A percentile compares a stretch with the other conserved stretches of the same genome.
Conservation (phyloP, 30 jellyfish, hydroid and myxozoan species). For the Hydractinia echinata region DNA sequence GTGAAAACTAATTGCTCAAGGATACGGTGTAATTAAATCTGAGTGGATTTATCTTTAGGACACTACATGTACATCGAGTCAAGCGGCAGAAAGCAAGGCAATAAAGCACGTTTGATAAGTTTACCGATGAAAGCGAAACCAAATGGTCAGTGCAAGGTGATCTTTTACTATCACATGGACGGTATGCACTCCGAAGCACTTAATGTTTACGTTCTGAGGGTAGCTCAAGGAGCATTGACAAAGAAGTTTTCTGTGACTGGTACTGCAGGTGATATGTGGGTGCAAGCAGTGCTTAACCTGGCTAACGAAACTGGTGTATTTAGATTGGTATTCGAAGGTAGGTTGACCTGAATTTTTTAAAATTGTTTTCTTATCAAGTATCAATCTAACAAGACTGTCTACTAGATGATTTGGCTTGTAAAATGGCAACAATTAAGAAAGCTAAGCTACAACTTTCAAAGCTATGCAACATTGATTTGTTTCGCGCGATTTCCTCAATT, state of each 20-base stretch:
- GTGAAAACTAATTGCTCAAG: too few species aligned
- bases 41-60: slow-evolving; percentile 29
- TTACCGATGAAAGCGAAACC: slow-evolving; percentile 60
- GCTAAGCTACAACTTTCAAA: too few species aligned
- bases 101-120: slow-evolving; percentile 84
- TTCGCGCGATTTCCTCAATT: too few species aligned
- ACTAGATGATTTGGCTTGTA: too few species aligned
- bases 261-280: slow-evolving; percentile 74
- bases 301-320: slow-evolving; percentile 61
- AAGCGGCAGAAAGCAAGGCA: slow-evolving; percentile 48
- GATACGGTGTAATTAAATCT: too few species aligned
- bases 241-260: slow-evolving; percentile 66
- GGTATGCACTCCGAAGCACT: slow-evolving; percentile 76
- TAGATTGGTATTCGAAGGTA: slow-evolving; percentile 86
- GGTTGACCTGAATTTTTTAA: not conserved
- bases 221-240: slow-evolving; percentile 33
- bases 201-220: slow-evolving; percentile 60
- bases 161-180: slow-evolving; percentile 88
- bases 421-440: too few species aligned
- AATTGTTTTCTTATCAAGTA: too few species aligned
- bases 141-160: slow-evolving; percentile 79
- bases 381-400: too few species aligned
- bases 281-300: slow-evolving; percentile 57
- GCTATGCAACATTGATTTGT: too few species aligned
- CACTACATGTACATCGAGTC: slow-evolving; percentile 87